A percentile compares a stretch with the other conserved stretches of the same genome.
These are phyloP conservation scores for Silvanus unidentatus DNA, from an alignment of 2,888 invertebrate species.

Conservation along the genomic window DNA sequence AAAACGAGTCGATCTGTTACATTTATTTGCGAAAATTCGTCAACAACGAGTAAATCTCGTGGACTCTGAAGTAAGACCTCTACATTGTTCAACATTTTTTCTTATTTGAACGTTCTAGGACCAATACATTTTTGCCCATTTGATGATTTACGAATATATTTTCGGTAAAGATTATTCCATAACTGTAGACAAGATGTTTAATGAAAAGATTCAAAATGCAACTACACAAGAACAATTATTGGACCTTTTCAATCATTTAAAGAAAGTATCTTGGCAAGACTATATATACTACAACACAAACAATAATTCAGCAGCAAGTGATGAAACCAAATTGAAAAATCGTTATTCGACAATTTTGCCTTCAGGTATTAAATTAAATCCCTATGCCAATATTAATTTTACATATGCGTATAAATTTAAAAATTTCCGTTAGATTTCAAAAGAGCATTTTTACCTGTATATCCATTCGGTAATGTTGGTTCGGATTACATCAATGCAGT, in stretches of 20 bases:
- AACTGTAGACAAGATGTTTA: slow-evolving; percentile 37
- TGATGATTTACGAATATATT: slow-evolving; percentile 45
- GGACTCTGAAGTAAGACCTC: slow-evolving; percentile 29
- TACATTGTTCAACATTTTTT: too few species aligned
- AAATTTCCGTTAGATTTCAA: too few species aligned
- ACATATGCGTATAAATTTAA: too few species aligned
- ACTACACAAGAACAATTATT: slow-evolving; percentile 30
- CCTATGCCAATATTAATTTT: too few species aligned
- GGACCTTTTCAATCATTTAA: slow-evolving; percentile 38
- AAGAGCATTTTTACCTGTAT: slow-evolving; percentile 34
- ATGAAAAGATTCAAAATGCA: slow-evolving; percentile 26
- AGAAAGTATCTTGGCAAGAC: slow-evolving; percentile 44
- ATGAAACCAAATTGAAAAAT: too few species aligned
- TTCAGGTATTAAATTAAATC: too few species aligned
- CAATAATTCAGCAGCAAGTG: slow-evolving; percentile 3
- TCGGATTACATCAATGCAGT: slow-evolving; percentile 48
- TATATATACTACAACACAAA: slow-evolving; percentile 12
- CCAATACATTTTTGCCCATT: slow-evolving; percentile 48
- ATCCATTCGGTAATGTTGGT: slow-evolving; percentile 36
- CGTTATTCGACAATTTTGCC: too few species aligned
- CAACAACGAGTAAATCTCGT: slow-evolving; percentile 43
- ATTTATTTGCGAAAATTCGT: slow-evolving; percentile 34
- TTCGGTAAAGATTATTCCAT: slow-evolving; percentile 39
- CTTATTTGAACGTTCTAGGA: slow-evolving; percentile 26
- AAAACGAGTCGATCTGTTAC: slow-evolving; percentile 36